phyloP scores from a whole-genome alignment of 2,113 vertebrate genomes.

The Lipophrys pholis region DNA sequence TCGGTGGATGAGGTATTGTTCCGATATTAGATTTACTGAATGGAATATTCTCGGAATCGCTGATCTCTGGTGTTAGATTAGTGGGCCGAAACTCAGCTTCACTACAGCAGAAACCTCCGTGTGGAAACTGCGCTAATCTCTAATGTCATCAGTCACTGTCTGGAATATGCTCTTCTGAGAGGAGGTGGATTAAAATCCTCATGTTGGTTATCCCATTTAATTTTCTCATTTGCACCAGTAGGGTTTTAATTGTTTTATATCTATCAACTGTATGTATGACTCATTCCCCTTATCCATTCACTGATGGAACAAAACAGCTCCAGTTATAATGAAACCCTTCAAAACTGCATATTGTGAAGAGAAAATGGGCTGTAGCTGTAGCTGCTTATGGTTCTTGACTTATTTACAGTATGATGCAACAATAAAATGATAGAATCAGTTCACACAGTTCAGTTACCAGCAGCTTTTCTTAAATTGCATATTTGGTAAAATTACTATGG shows the following conservation, averaged over 20 bases:
- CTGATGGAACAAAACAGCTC: background rate
- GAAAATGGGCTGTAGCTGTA: background rate
- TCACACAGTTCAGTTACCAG: constrained; percentile 51
- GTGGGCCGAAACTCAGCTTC: background rate
- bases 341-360: background rate
- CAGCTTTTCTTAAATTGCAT: constrained; percentile 52
- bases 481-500: constrained; percentile 62
- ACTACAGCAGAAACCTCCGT: background rate
- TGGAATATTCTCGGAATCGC: constrained; percentile 30
- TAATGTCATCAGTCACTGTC: constrained; percentile 50
- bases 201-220: constrained; percentile 46
- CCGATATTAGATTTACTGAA: constrained; percentile 44
- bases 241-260: constrained; percentile 64
- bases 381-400: background rate
- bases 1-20: constrained; percentile 23
- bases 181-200: constrained; percentile 60
- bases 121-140: constrained; percentile 51
- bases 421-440: background rate
- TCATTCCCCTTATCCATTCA: background rate
- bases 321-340: background rate
- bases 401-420: background rate
- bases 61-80: constrained; percentile 34
- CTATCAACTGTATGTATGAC: constrained; percentile 40
- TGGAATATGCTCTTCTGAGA: constrained; percentile 51
- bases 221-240: constrained; percentile 39